These are phyloP conservation scores for Panopea generosa DNA, from an alignment of 2,888 invertebrate genomes.

Conservation along the genomic window DNA sequence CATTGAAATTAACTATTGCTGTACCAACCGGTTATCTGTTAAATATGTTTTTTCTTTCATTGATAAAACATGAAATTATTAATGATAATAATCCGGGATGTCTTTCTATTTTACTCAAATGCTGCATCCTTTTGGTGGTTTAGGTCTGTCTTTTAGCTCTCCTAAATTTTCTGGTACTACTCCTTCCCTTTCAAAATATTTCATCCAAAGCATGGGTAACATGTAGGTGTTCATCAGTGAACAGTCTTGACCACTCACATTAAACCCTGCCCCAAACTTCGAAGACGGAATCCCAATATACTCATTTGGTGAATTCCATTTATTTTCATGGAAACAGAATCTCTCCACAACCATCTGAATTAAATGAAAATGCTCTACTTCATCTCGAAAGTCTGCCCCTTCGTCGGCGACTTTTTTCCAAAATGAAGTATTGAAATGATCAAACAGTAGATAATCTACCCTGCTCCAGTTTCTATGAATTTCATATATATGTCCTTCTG, in stretches of 20 bases:
- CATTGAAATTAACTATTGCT: too few species aligned
- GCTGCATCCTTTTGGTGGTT: slow-evolving; percentile 55
- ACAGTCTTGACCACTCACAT: slow-evolving; percentile 68
- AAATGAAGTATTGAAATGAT: slow-evolving; percentile 80
- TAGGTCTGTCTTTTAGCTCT: slow-evolving; percentile 38
- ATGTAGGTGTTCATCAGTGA: slow-evolving; percentile 64
- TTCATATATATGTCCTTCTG: slow-evolving; percentile 53
- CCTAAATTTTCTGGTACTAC: slow-evolving; percentile 37
- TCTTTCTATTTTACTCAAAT: too few species aligned
- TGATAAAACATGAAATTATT: too few species aligned
- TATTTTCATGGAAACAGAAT: slow-evolving; percentile 66
- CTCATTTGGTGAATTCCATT: slow-evolving; percentile 24
- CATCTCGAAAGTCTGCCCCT: slow-evolving; percentile 71
- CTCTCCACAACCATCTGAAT: slow-evolving; percentile 62
- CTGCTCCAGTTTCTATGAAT: slow-evolving; percentile 77
- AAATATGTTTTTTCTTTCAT: too few species aligned
- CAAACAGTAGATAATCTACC: slow-evolving; percentile 80
- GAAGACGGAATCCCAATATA: slow-evolving; percentile 59
- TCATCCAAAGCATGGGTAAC: slow-evolving; percentile 62
- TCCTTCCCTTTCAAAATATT: slow-evolving; percentile 61
- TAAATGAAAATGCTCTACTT: slow-evolving; percentile 68
- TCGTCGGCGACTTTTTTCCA: slow-evolving; percentile 74
- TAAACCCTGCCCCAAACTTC: slow-evolving; percentile 61
- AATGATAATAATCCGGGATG: too few species aligned
- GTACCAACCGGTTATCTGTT: too few species aligned